Conservation (phyloP, 2,888 invertebrate species). For the Rhorus exstirpatorius region DNA sequence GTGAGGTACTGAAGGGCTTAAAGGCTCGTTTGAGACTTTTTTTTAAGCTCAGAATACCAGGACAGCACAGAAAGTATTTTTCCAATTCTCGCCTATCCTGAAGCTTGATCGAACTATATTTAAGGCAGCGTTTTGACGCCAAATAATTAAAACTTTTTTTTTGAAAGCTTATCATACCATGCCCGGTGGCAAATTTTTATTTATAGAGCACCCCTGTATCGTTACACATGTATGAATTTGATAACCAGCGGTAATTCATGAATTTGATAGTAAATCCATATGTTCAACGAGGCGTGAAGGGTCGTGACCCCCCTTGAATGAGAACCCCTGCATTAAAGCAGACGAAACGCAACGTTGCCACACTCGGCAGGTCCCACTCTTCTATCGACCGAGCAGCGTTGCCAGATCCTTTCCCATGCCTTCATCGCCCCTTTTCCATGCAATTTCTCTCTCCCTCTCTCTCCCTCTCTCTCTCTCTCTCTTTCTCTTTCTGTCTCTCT, state of each 20-base stretch:
- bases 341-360: slow-evolving; percentile 83
- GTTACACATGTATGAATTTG: slow-evolving; percentile 7
- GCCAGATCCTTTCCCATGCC: slow-evolving; percentile 82
- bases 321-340: slow-evolving; percentile 82
- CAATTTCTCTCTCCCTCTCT: slow-evolving; percentile 70
- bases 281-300: slow-evolving; percentile 20
- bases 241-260: slow-evolving; percentile 41
- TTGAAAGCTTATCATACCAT: no score
- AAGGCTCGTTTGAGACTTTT: no score
- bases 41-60: no score
- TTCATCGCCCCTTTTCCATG: slow-evolving; percentile 83
- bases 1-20: no score
- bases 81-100: no score
- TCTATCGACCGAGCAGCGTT: slow-evolving; percentile 85
- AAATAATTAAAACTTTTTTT: no score
- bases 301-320: slow-evolving; percentile 72
- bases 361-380: slow-evolving; percentile 80
- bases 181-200: no score
- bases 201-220: neutral
- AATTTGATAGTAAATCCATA: slow-evolving; percentile 36
- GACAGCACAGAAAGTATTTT: no score
- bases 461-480: slow-evolving; percentile 67
- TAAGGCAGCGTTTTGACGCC: no score
- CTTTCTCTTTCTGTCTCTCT: slow-evolving; percentile 60
- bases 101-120: no score